Percentiles rank a stretch among this genome's conserved stretches.
Evolutionary conservation across 2,888 invertebrate genomes (phyloP).

Genomic region (Alloscopus bannaensis): DNA sequence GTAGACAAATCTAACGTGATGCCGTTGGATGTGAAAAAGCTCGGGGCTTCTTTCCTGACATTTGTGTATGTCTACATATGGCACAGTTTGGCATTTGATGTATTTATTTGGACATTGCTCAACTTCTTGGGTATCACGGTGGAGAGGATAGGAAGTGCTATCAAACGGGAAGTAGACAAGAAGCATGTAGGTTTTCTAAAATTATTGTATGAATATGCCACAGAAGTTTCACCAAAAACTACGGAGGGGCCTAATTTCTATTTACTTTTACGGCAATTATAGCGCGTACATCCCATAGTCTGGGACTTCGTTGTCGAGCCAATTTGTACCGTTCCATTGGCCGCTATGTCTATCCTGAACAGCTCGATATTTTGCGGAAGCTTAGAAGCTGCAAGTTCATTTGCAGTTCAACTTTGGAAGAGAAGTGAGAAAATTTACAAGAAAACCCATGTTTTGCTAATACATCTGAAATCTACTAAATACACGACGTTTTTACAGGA

Average conservation of each 20-base stretch:
- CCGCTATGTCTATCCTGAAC: constrained; percentile 72
- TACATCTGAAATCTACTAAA: not conserved
- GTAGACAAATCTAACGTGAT: constrained; percentile 47
- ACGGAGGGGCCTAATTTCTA: not conserved
- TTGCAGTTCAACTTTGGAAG: constrained; percentile 51
- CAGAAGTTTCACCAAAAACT: too few relatives aligned
- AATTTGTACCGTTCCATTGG: constrained; percentile 68
- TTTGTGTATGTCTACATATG: constrained; percentile 92
- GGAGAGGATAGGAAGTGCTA: constrained; percentile 79
- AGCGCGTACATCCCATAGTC: constrained; percentile 50
- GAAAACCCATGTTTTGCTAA: not conserved
- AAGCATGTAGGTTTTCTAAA: constrained; percentile 38
- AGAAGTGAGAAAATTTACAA: constrained; percentile 56
- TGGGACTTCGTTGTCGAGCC: constrained; percentile 73
- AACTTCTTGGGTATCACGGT: constrained; percentile 88
- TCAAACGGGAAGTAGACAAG: constrained; percentile 67
- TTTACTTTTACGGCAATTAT: not conserved
- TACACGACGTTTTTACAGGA: constrained; percentile 36
- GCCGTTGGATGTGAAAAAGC: constrained; percentile 77
- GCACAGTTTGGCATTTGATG: constrained; percentile 88
- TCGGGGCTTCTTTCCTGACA: constrained; percentile 84
- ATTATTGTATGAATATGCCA: not conserved
- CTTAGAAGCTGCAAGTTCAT: constrained; percentile 59
- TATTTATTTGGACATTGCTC: constrained; percentile 90
- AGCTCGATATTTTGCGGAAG: constrained; percentile 72